A percentile compares a stretch with the other conserved stretches of the same genome.
Evolutionary conservation across 2,113 vertebrate species (phyloP).

Genomic region (Mionectes macconnelli): DNA sequence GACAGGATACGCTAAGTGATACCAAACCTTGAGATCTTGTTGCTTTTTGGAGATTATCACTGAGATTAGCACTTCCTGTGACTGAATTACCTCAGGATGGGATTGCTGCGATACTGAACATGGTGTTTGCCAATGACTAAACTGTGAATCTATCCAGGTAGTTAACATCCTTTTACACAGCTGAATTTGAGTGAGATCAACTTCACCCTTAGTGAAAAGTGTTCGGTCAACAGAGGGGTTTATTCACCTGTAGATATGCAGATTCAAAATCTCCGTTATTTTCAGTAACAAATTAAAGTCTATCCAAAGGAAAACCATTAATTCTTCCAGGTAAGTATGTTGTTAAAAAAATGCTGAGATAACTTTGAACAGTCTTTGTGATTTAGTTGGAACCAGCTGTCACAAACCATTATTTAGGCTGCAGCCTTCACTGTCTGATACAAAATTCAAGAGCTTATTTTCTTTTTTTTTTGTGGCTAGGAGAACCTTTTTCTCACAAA

Average conservation of each 20-base stretch:
- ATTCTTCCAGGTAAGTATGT: background rate
- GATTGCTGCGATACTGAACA: background rate
- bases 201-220: background rate
- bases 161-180: background rate
- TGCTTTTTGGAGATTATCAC: background rate
- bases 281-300: background rate
- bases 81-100: background rate
- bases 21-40: background rate
- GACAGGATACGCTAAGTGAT: rapidly evolving
- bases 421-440: background rate
- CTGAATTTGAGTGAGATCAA: background rate
- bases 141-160: background rate
- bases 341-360: background rate
- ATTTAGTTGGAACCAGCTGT: background rate
- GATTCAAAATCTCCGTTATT: background rate
- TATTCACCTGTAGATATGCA: background rate
- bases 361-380: background rate
- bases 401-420: background rate
- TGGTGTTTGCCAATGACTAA: background rate
- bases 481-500: background rate
- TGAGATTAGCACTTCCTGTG: background rate
- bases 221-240: rapidly evolving
- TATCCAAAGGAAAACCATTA: background rate
- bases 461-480: background rate
- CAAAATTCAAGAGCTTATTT: background rate